phyloP scores from a whole-genome alignment of 2,797 vertebrate species.

The Menidia menidia region DNA sequence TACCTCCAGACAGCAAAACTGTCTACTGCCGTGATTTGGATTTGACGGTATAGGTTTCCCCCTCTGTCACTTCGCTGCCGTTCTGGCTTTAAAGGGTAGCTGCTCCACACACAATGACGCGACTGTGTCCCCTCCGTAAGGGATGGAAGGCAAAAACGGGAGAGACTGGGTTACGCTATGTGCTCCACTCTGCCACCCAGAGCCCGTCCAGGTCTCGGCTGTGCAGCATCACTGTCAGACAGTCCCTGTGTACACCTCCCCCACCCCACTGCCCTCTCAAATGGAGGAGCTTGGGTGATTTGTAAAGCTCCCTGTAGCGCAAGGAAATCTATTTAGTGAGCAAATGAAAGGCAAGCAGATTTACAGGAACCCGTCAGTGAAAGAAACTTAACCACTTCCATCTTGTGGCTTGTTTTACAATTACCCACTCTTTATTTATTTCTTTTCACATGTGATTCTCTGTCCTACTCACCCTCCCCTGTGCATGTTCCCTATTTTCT shows the following conservation, averaged over 20 bases:
- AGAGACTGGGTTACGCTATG: conserved; percentile 58
- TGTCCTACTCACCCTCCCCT: conserved; percentile 26
- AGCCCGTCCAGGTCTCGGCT: conserved; percentile 68
- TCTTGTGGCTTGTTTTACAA: conserved; percentile 17
- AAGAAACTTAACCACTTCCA: conserved; percentile 29
- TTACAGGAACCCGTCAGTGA: neutral
- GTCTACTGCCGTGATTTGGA: conserved; percentile 41
- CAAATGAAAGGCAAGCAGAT: conserved; percentile 8
- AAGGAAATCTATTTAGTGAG: conserved; percentile 45
- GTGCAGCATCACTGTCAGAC: conserved; percentile 76
- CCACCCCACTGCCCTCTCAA: conserved; percentile 65
- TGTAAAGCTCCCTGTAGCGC: conserved; percentile 46
- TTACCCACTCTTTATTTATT: conserved; percentile 3
- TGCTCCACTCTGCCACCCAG: conserved; percentile 79
- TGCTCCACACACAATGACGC: conserved; percentile 77
- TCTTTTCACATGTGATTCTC: conserved; percentile 1
- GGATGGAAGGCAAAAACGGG: conserved; percentile 37
- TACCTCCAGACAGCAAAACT: conserved; percentile 28
- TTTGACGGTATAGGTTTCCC: conserved; percentile 71
- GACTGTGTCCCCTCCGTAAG: conserved; percentile 72
- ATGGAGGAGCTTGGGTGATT: conserved; percentile 55
- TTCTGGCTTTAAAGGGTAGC: conserved; percentile 68
- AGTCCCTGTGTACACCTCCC: conserved; percentile 67
- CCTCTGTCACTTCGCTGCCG: conserved; percentile 57
- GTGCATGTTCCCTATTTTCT: conserved; percentile 23